A percentile compares a stretch with the other conserved stretches of the same genome.
Conservation (phyloP, 1,140 invertebrate genomes). For the Paralvinella palmiformis region DNA sequence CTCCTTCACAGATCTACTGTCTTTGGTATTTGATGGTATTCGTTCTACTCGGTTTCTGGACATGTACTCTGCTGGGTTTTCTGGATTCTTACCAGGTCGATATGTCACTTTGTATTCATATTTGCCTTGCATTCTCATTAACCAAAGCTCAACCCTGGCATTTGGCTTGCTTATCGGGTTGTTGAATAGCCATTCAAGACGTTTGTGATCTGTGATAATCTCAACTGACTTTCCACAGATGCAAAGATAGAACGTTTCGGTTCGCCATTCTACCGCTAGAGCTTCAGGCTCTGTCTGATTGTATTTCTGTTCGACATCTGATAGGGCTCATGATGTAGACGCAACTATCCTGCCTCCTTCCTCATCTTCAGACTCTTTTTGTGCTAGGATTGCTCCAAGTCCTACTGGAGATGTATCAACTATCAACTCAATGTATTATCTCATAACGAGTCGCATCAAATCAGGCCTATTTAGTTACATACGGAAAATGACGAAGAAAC, state of each 20-base stretch:
- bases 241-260: constrained; percentile 49
- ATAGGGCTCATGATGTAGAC: background rate
- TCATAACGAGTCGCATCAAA: no score
- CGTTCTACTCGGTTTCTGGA: background rate
- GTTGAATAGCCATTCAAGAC: constrained; percentile 24
- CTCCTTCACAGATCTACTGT: background rate
- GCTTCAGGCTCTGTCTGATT: constrained; percentile 48
- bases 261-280: constrained; percentile 44
- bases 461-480: no score
- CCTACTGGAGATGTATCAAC: constrained; percentile 3
- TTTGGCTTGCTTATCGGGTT: constrained; percentile 19
- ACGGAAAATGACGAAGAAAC: no score
- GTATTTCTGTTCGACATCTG: constrained; percentile 21
- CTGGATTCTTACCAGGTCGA: no score
- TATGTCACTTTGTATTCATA: background rate
- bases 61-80: background rate
- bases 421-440: background rate
- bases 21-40: background rate
- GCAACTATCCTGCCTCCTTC: constrained; percentile 6
- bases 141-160: constrained; percentile 27
- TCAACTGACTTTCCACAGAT: constrained; percentile 44
- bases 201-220: constrained; percentile 46
- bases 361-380: background rate
- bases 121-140: background rate
- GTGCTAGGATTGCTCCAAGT: constrained; percentile 2